phyloP scores from a whole-genome alignment of 2,113 vertebrate species.

The Isurus oxyrinchus region DNA sequence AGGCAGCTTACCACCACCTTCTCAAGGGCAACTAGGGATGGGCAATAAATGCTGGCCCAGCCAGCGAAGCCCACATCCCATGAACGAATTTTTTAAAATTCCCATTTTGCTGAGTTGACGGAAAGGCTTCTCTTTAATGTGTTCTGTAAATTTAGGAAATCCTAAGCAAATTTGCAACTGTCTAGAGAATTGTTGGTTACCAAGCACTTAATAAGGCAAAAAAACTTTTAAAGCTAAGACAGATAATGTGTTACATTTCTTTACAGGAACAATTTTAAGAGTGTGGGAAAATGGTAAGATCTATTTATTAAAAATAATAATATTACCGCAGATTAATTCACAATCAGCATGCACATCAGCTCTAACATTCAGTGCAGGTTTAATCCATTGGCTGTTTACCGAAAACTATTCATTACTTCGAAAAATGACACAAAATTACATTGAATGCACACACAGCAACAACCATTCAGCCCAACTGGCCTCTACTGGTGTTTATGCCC shows the following conservation, averaged over 20 bases:
- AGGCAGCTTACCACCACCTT: no score
- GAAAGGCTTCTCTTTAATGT: neutral
- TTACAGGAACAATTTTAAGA: neutral
- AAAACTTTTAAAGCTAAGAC: neutral
- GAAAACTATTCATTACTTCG: neutral
- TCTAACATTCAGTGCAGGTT: neutral
- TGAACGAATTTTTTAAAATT: no score
- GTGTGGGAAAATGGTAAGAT: neutral
- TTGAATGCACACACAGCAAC: neutral
- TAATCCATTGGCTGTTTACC: neutral
- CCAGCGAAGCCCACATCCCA: no score
- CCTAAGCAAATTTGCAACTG: neutral
- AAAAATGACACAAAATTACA: neutral
- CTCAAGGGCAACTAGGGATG: no score
- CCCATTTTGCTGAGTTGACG: neutral
- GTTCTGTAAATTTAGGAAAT: neutral
- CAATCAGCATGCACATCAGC: neutral
- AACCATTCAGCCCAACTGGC: neutral
- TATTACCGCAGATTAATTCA: neutral
- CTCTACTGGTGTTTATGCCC: neutral
- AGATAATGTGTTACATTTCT: neutral
- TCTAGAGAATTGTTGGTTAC: neutral
- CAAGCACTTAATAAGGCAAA: neutral
- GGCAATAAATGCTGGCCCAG: no score
- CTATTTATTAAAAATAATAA: neutral